Conservation (phyloP, 2,797 vertebrate genomes). For the Rhadinocentrus ornatus region DNA sequence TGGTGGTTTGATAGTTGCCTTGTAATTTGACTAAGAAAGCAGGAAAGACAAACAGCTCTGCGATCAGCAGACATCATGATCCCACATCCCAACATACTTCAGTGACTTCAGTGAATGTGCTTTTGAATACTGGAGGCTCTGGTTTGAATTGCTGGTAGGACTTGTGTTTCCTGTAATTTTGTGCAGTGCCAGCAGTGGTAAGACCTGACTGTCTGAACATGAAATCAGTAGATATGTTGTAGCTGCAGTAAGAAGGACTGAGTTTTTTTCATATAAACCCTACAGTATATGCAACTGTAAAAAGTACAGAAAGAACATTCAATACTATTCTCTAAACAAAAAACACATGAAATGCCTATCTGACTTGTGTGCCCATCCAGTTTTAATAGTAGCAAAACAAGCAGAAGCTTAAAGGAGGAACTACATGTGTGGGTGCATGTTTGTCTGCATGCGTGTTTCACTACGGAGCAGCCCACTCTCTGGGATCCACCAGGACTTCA, state of each 20-base stretch:
- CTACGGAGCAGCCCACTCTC: slow-evolving; percentile 39
- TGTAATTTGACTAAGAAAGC: slow-evolving; percentile 10
- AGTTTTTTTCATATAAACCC: neutral
- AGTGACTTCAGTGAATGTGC: slow-evolving; percentile 1
- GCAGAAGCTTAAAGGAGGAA: slow-evolving; percentile 11
- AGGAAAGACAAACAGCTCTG: slow-evolving; percentile 15
- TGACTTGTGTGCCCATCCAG: slow-evolving; percentile 32
- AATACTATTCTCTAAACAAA: slow-evolving; percentile 14
- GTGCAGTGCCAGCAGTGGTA: slow-evolving; percentile 18
- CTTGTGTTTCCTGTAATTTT: slow-evolving; percentile 29
- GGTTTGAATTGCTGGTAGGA: slow-evolving; percentile 27
- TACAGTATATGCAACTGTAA: neutral
- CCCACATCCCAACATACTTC: slow-evolving; percentile 9
- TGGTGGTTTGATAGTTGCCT: slow-evolving; percentile 27
- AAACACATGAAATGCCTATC: slow-evolving; percentile 17
- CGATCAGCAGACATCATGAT: slow-evolving; percentile 12
- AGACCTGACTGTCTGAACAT: slow-evolving; percentile 25
- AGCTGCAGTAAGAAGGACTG: neutral
- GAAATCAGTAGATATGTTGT: slow-evolving; percentile 8
- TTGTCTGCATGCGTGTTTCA: slow-evolving; percentile 23
- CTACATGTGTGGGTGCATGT: slow-evolving; percentile 4
- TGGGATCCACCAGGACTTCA: slow-evolving; percentile 62
- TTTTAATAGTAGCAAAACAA: slow-evolving; percentile 35
- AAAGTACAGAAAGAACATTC: neutral
- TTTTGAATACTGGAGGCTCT: slow-evolving; percentile 15